A percentile compares a stretch with the other conserved stretches of the same genome.
These are phyloP conservation scores for Donacobius atricapilla DNA, from an alignment of 2,113 vertebrate genomes.

Conservation along the genomic window DNA sequence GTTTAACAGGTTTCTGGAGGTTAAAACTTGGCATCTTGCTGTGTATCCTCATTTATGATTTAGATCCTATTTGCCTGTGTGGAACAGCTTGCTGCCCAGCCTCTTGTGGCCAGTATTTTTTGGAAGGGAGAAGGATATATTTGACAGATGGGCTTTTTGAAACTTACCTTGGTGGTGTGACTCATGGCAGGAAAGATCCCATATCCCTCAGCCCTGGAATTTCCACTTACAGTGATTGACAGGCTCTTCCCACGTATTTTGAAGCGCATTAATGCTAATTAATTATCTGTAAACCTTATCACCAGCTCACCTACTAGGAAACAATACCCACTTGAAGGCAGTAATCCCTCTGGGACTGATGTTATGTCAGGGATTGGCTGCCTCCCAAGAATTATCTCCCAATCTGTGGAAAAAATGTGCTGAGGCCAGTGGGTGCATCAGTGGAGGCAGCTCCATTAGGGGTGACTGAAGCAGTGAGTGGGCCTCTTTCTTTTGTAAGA, in stretches of 20 bases:
- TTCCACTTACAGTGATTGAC: not conserved
- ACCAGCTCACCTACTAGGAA: not conserved
- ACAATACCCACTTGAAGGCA: not conserved
- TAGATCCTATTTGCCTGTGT: rapidly evolving
- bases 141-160: not conserved
- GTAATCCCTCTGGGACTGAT: not conserved
- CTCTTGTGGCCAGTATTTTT: not conserved
- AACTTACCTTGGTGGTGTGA: not conserved
- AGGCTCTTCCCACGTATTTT: not conserved
- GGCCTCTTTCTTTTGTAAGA: not conserved
- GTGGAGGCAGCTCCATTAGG: rapidly evolving
- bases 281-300: conserved; percentile 23
- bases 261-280: not conserved
- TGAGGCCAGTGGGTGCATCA: not conserved
- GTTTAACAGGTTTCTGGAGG: not conserved
- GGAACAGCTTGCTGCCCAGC: not conserved
- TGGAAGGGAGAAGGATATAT: not conserved
- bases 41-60: not conserved
- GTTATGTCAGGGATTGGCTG: not conserved
- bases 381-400: not conserved
- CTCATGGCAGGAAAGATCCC: not conserved
- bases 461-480: not conserved
- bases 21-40: not conserved
- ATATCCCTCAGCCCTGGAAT: rapidly evolving
- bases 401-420: not conserved